phyloP scores from a whole-genome alignment of 2,113 vertebrate genomes.

The Acinonyx jubatus region DNA sequence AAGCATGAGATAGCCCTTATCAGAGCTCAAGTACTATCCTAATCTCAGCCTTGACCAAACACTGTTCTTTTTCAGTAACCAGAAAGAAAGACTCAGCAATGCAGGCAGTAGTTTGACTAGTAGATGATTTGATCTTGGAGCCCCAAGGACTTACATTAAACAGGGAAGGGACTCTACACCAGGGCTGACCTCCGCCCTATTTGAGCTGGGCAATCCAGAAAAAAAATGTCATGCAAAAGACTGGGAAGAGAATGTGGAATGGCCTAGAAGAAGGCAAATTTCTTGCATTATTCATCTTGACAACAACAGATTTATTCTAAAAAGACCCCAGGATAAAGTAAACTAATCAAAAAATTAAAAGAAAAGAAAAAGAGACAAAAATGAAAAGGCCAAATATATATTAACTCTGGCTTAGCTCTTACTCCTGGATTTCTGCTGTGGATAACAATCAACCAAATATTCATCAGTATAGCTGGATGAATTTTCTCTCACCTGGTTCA shows the following conservation, averaged over 20 bases:
- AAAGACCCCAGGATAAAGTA: conserved; percentile 17
- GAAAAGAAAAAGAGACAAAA: background rate
- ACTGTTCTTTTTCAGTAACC: background rate
- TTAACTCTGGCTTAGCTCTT: background rate
- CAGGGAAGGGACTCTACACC: background rate
- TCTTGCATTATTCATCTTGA: background rate
- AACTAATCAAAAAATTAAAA: background rate
- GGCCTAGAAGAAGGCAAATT: background rate
- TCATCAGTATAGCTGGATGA: background rate
- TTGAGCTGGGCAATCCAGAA: background rate
- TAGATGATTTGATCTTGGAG: background rate
- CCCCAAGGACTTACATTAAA: background rate
- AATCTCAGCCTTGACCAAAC: background rate
- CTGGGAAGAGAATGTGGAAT: background rate
- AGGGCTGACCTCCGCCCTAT: background rate
- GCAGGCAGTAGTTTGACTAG: background rate
- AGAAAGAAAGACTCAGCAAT: background rate
- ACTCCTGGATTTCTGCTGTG: background rate
- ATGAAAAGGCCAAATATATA: background rate
- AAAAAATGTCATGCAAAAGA: background rate
- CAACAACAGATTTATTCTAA: background rate
- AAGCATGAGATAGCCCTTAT: background rate
- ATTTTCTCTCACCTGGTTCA: conserved; percentile 80
- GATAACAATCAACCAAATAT: background rate
- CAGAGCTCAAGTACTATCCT: background rate